A percentile compares a stretch with the other conserved stretches of the same genome.
These are phyloP conservation scores for Chelmon rostratus DNA, from an alignment of 2,797 vertebrate genomes.

Conservation along the genomic window DNA sequence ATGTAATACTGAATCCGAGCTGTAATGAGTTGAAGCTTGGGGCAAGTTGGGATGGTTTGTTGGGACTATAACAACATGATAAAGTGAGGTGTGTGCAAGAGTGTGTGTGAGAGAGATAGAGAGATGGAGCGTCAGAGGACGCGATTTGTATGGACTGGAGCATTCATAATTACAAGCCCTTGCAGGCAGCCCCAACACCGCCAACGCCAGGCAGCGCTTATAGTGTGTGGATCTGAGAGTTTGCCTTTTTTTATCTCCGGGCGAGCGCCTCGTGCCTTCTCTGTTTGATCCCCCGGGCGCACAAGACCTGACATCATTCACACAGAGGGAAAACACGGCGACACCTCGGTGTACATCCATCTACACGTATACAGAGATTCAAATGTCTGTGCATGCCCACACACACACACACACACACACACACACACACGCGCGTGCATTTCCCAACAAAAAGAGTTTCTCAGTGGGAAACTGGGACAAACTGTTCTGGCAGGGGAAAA, in stretches of 20 bases:
- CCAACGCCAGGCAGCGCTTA: constrained; percentile 25
- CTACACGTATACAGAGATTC: constrained; percentile 27
- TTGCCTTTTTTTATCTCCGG: constrained; percentile 29
- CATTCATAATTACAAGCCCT: constrained; percentile 56
- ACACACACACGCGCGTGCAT: constrained; percentile 17
- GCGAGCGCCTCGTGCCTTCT: constrained; percentile 28
- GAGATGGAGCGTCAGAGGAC: constrained; percentile 40
- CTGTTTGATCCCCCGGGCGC: constrained; percentile 36
- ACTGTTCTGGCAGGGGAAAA: constrained; percentile 77
- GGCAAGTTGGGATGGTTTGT: constrained; percentile 25
- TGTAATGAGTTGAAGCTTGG: constrained; percentile 38
- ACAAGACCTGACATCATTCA: constrained; percentile 38
- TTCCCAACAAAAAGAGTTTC: constrained; percentile 64
- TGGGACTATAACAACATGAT: constrained; percentile 37
- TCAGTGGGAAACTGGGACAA: constrained; percentile 78
- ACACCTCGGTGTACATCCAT: constrained; percentile 31
- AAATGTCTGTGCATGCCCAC: constrained; percentile 33
- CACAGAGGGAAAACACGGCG: constrained; percentile 32
- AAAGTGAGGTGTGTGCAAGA: constrained; percentile 15
- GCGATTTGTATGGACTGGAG: constrained; percentile 55
- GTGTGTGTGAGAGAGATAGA: constrained; percentile 5
- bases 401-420: constrained; percentile 16
- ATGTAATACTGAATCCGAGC: constrained; percentile 22
- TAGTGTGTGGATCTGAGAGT: constrained; percentile 38
- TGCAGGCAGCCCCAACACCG: constrained; percentile 50